phyloP scores from a whole-genome alignment of 2,113 vertebrate species.

The Eolophus roseicapilla region DNA sequence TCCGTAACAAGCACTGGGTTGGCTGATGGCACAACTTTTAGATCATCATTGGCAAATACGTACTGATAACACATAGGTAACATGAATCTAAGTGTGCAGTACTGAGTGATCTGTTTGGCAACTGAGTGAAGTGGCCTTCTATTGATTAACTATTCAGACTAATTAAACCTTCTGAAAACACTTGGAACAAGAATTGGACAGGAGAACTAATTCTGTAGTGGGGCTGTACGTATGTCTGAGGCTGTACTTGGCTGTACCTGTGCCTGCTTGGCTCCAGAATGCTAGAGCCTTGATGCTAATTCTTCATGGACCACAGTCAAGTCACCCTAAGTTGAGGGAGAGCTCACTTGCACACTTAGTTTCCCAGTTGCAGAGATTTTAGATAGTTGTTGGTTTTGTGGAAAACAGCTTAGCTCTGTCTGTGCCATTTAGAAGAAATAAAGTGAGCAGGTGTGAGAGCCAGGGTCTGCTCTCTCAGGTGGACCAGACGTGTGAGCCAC shows the following conservation, averaged over 20 bases:
- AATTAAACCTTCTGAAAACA: not conserved
- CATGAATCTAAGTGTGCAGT: not conserved
- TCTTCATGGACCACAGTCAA: not conserved
- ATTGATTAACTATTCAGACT: not conserved
- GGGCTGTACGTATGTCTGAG: not conserved
- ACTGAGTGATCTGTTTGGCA: not conserved
- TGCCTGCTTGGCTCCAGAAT: not conserved
- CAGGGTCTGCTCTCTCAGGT: not conserved
- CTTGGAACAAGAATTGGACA: not conserved
- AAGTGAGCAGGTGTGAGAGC: not conserved
- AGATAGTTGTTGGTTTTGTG: not conserved
- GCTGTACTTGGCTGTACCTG: not conserved
- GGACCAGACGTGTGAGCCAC: not conserved
- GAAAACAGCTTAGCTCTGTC: not conserved
- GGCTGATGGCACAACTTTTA: not conserved
- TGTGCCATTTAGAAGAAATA: not conserved
- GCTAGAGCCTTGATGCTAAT: not conserved
- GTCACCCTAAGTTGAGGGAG: too few relatives aligned
- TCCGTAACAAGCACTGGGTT: not conserved
- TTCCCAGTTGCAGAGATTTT: not conserved
- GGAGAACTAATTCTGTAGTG: not conserved
- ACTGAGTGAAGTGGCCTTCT: not conserved
- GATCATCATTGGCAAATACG: not conserved
- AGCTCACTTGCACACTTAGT: not conserved
- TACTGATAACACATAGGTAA: not conserved